Evolutionary conservation across 2,797 vertebrate species (phyloP).

Genomic region (Synaphobranchus kaupii): DNA sequence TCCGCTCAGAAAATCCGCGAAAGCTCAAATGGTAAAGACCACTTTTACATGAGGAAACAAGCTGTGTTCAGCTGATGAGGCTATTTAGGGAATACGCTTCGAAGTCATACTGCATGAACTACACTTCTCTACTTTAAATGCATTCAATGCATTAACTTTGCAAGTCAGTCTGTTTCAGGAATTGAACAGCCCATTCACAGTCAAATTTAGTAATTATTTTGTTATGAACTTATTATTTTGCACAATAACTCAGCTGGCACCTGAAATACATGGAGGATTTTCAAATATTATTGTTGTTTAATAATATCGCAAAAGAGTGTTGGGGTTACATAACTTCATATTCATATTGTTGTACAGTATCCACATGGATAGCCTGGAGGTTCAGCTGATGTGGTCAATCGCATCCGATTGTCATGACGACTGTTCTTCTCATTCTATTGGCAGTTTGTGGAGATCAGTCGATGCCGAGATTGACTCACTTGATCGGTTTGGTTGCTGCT

Average conservation of each 20-base stretch:
- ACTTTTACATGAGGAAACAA: background rate
- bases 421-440: constrained; percentile 52
- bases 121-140: background rate
- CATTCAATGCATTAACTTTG: background rate
- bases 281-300: background rate
- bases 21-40: background rate
- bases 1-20: background rate
- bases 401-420: constrained; percentile 38
- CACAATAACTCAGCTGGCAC: background rate
- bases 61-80: constrained; percentile 1
- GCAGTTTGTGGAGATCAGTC: constrained; percentile 49
- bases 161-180: background rate
- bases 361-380: background rate
- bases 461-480: constrained; percentile 33
- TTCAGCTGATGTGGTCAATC: constrained; percentile 40
- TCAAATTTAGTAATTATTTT: background rate
- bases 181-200: background rate
- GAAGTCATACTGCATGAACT: background rate
- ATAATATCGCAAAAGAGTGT: background rate
- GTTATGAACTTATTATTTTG: background rate
- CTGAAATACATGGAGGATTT: background rate
- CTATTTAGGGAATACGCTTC: background rate
- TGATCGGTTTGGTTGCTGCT: constrained; percentile 24
- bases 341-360: background rate
- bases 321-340: background rate